Conservation (phyloP, 2,888 invertebrate genomes). For the Hanleya hanleyi region DNA sequence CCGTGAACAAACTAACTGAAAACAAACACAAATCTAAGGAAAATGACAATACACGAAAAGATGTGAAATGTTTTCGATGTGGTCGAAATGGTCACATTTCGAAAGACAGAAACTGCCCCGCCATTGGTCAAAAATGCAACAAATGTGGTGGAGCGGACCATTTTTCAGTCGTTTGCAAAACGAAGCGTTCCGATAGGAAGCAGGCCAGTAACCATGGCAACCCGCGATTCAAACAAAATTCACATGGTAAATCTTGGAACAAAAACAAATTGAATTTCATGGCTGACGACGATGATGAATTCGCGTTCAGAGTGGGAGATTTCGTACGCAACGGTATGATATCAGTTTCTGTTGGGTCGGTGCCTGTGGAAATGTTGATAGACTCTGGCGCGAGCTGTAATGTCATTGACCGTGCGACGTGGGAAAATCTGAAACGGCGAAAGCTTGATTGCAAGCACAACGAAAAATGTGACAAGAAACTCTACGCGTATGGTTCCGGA, state of each 20-base stretch:
- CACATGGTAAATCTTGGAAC: too few relatives aligned
- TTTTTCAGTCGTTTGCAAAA: too few relatives aligned
- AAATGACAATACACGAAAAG: too few relatives aligned
- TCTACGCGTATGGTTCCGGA: conserved; percentile 33
- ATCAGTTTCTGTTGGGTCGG: conserved; percentile 7
- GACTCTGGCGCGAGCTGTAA: conserved; percentile 31
- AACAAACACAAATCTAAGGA: too few relatives aligned
- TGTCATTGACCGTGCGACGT: conserved; percentile 15
- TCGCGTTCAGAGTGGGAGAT: not conserved
- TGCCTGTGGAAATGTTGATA: conserved; percentile 14
- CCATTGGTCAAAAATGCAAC: conserved; percentile 12
- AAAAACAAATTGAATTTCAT: too few relatives aligned
- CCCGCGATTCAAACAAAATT: too few relatives aligned
- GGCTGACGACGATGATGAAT: too few relatives aligned
- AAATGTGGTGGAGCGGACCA: too few relatives aligned
- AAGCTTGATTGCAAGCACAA: conserved; percentile 24
- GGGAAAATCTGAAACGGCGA: conserved; percentile 23
- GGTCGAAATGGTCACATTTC: not conserved
- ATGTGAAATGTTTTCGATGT: not conserved
- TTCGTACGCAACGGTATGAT: not conserved
- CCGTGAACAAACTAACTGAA: too few relatives aligned
- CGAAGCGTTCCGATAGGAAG: too few relatives aligned
- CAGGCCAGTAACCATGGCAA: too few relatives aligned
- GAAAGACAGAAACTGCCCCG: conserved; percentile 10
- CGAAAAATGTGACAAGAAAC: conserved; percentile 8